phyloP scores from a whole-genome alignment of 2,888 invertebrate species.

The Campaea margaritaria region DNA sequence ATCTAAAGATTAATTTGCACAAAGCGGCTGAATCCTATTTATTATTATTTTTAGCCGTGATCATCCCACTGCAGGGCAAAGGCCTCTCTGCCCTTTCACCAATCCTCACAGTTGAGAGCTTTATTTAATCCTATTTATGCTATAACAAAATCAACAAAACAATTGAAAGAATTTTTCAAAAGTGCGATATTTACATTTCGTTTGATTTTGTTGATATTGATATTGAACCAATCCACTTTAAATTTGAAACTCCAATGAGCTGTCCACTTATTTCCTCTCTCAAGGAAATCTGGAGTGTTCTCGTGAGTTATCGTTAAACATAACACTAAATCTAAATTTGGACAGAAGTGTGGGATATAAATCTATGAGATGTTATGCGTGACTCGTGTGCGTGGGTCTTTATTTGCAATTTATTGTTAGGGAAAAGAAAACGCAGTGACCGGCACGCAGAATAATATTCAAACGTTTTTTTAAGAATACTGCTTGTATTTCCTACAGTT shows the following conservation, averaged over 20 bases:
- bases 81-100: too few species aligned
- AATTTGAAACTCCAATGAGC: slow-evolving; percentile 3
- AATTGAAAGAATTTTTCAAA: too few species aligned
- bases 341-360: slow-evolving; percentile 82
- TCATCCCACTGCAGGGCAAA: too few species aligned
- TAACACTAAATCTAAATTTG: slow-evolving; percentile 83
- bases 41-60: too few species aligned
- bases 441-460: slow-evolving; percentile 54
- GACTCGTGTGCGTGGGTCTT: slow-evolving; percentile 75
- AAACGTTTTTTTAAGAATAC: slow-evolving; percentile 28
- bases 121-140: too few species aligned
- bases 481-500: not conserved
- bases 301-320: slow-evolving; percentile 55
- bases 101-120: too few species aligned
- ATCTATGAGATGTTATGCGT: slow-evolving; percentile 83
- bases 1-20: too few species aligned
- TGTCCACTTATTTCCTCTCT: slow-evolving; percentile 12
- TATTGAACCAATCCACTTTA: not conserved
- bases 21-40: too few species aligned
- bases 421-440: slow-evolving; percentile 61
- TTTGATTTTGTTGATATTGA: too few species aligned
- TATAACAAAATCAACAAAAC: too few species aligned
- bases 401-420: slow-evolving; percentile 79
- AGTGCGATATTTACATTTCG: too few species aligned
- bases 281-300: slow-evolving; percentile 12